Evolutionary conservation across 2,888 invertebrate species (phyloP), one percentile per base, ranked within the genome.

Genomic region (Ophonus ardosiacus): DNA sequence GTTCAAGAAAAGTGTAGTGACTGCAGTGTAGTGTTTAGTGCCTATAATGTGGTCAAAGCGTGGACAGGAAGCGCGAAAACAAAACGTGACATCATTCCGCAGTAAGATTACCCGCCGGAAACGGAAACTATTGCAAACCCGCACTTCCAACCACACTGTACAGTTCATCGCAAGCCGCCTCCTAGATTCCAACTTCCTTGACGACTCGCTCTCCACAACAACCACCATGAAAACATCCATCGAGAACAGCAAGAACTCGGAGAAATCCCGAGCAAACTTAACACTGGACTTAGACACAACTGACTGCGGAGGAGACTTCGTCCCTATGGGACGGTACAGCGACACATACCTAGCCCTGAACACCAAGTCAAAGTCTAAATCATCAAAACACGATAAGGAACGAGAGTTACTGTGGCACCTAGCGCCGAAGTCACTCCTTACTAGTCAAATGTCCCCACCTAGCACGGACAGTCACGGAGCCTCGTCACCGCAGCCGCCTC

Each of bases 71-170:
- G 87, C 88, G 86, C 88, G 89, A 85, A 89, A 88, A 88, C 89
- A 89, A 87, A 89, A 89, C 86, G 89, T 90, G 89, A 90, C 90
- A 88, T 90, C 90, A 90, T 90, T 90, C 87, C 90, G 90, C 88
- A 91, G 89, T 88, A 91, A 91, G 89, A 91, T 91, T 88, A 90
- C 90, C 71, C 90, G 90, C 89, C 87, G 90, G 90, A 91, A 91
- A 88, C 90, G 90, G 88, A 90, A 90, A 88, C 89, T 88, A 86
- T 87, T 89, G 85, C 90, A 90, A 87, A 85, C 88, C 63, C 80
- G 80, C 18, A 40, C 61, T 74, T 56, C 78, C 10, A 83, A 10
- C 38, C 76, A 24, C n/a, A 78, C 76, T 18, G 63, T 84, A 8
- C 76, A 84, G 63, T 79, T 79, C 57, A 78, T 78, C 18, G 68